phyloP scores from a whole-genome alignment of 2,797 vertebrate species.

The Potorous gilbertii region DNA sequence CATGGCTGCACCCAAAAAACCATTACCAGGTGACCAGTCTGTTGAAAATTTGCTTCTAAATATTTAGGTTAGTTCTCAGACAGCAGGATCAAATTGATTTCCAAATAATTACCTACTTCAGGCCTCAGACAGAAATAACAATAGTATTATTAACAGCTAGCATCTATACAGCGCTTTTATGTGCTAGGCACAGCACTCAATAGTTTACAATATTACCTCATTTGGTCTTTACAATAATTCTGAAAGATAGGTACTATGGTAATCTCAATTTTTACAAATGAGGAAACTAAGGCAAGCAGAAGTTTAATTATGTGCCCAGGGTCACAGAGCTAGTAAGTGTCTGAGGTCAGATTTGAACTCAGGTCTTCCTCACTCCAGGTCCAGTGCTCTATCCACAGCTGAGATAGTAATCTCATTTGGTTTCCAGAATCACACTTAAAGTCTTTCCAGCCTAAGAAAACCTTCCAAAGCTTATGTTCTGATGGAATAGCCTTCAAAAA shows the following conservation, averaged over 20 bases:
- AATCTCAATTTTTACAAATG: not conserved
- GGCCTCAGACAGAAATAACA: not conserved
- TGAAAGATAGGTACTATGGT: not conserved
- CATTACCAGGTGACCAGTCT: not conserved
- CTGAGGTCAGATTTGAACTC: not conserved
- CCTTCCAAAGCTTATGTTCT: not conserved
- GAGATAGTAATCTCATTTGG: not conserved
- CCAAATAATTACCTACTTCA: not conserved
- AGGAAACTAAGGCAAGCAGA: not conserved
- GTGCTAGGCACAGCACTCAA: not conserved
- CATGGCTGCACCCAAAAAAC: not conserved
- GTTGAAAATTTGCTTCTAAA: not conserved
- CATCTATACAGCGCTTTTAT: not conserved
- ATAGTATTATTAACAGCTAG: not conserved
- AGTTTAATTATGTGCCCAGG: not conserved
- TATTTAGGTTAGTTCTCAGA: not conserved
- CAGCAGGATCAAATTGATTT: not conserved
- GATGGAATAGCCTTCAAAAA: not conserved
- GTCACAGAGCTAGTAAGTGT: not conserved
- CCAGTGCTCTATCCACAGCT: not conserved
- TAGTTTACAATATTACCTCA: not conserved
- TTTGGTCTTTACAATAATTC: not conserved
- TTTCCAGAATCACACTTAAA: not conserved
- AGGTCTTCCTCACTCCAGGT: not conserved
- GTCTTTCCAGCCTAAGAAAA: not conserved